A percentile compares a stretch with the other conserved stretches of the same genome.
Evolutionary conservation across 2,113 vertebrate genomes (phyloP).

Genomic region (Epinephelus lanceolatus): DNA sequence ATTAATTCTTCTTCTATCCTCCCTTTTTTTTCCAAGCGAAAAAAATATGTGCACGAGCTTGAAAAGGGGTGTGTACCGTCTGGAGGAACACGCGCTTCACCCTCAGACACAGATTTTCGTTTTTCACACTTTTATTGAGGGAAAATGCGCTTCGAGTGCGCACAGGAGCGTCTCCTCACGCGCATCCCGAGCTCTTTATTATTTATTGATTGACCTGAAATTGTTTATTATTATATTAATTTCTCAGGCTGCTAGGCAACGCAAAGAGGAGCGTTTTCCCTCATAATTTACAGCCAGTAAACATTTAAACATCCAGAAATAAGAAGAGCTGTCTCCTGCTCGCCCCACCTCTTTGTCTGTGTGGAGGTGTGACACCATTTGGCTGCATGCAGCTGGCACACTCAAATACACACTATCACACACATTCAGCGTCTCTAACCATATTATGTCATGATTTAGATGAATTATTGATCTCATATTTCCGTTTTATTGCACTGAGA

Average conservation of each 20-base stretch:
- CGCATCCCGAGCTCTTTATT: neutral
- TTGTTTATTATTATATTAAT: slow-evolving; percentile 23
- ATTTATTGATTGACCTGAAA: neutral
- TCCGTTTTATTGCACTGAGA: slow-evolving; percentile 50
- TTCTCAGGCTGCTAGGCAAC: slow-evolving; percentile 32
- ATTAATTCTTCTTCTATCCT: neutral
- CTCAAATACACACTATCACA: slow-evolving; percentile 10
- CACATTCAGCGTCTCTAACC: neutral
- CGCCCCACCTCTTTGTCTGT: slow-evolving; percentile 76
- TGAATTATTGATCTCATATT: slow-evolving; percentile 68
- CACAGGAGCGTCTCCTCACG: neutral
- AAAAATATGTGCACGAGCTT: slow-evolving; percentile 63
- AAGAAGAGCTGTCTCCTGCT: neutral
- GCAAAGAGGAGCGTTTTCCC: neutral
- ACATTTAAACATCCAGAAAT: slow-evolving; percentile 30
- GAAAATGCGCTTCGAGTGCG: neutral
- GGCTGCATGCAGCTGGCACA: slow-evolving; percentile 31
- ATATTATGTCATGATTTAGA: slow-evolving; percentile 65
- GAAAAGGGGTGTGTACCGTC: slow-evolving; percentile 78
- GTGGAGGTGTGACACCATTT: slow-evolving; percentile 74
- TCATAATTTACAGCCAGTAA: slow-evolving; percentile 32
- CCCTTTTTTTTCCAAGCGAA: neutral
- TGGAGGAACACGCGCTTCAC: slow-evolving; percentile 59
- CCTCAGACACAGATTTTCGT: slow-evolving; percentile 1
- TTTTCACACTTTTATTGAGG: slow-evolving; percentile 33